Conservation (phyloP, 2,113 vertebrate species). For the Odocoileus hemionus region DNA sequence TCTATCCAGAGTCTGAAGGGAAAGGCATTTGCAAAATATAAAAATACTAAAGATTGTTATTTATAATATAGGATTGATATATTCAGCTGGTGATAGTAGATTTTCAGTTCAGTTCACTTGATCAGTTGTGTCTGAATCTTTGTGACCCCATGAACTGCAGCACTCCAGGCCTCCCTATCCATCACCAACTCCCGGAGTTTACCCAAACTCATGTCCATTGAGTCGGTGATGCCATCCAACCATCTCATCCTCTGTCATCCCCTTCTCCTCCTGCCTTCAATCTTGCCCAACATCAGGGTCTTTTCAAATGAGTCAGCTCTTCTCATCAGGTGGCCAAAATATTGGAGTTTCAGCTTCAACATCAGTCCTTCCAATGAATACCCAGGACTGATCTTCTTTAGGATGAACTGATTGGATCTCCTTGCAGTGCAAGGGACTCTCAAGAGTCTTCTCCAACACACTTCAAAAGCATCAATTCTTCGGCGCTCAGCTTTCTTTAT, state of each 20-base stretch:
- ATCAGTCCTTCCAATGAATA: neutral
- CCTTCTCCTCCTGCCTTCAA: neutral
- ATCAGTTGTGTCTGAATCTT: neutral
- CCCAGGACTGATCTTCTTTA: neutral
- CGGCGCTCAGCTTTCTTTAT: fast-evolving
- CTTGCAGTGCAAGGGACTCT: neutral
- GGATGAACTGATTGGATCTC: neutral
- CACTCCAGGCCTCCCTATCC: neutral
- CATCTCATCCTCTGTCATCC: neutral
- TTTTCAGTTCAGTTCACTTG: neutral
- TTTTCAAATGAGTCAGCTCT: neutral
- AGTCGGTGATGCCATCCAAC: neutral
- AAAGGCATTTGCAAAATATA: neutral
- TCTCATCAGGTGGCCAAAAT: neutral
- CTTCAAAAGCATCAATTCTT: neutral
- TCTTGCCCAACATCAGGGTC: neutral
- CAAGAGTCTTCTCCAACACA: neutral
- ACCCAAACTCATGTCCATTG: neutral
- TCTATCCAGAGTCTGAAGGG: neutral
- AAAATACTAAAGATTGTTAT: neutral
- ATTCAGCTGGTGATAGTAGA: neutral
- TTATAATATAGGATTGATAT: neutral
- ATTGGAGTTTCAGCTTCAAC: neutral
- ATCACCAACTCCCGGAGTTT: neutral
- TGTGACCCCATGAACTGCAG: neutral